Base-by-base conservation (phyloP, 2,888 invertebrate genomes). In the Mechanitis messenoides region DNA sequence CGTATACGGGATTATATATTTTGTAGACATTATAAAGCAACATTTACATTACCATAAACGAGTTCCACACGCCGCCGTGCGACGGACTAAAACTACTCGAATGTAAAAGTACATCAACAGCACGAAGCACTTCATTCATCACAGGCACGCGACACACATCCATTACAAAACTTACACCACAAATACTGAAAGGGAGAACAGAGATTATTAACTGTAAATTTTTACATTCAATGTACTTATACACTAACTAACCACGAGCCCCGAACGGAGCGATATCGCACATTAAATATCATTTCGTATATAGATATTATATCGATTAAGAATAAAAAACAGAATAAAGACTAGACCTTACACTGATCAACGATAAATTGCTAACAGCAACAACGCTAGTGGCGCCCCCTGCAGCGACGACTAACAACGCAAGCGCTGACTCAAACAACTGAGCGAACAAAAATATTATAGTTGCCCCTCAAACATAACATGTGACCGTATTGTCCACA, bases 291-390 rank as follows among this genome's bases (percentile, higher is more conserved):
- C 87, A 85, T 82, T 86, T 85, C 85, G 84, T 86, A 82, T 84
- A 87, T 86, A 84, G 77, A 80, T 81, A 81, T 79, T 80, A 83
- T 83, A 85, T 83, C 81, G 81, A 86, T 84, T 86, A 80, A 85
- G 83, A 86, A 85, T 84, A 86, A 84, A 50, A 85, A 89, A 89
- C 87, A 88, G 87, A 76, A 87, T 90, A 89, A 87, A 89, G 91
- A 91, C 91, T 91, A 91, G 91, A 91, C 89, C 87, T 87, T 90
- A 90, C 90, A 91, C 89, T 88, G 89, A 89, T 85, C 83, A 90
- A 87, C 87, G 86, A 86, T 82, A 83, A 84, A 81, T 81, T 80
- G 83, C 85, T 81, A 86, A 87, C 84, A 84, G 84, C 85, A 83
- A 85, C 80, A 78, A 80, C 82, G 84, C 82, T 74, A 74, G 72